A percentile compares a stretch with the other conserved stretches of the same genome.
Evolutionary conservation across 2,113 vertebrate species (phyloP).

Genomic region (Hirundichthys speculiger): DNA sequence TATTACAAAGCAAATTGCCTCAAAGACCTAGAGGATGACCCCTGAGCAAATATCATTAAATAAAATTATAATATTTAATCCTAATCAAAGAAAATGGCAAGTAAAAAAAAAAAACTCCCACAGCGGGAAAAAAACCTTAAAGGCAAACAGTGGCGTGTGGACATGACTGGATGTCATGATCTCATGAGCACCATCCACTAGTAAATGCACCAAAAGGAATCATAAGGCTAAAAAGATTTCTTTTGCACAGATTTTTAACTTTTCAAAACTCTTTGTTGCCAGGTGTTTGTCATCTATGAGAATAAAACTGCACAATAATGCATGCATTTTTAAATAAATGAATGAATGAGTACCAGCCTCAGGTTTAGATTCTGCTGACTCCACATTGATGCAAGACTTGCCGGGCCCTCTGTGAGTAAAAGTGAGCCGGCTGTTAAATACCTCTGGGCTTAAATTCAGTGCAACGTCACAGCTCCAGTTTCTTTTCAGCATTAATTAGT

Average conservation of each 20-base stretch:
- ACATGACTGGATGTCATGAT: too few species aligned
- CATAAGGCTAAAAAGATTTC: constrained; percentile 15
- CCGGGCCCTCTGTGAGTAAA: constrained; percentile 12
- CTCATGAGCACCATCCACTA: background rate
- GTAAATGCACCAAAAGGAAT: background rate
- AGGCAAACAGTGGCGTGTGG: too few species aligned
- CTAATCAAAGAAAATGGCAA: too few species aligned
- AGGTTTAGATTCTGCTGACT: constrained; percentile 42
- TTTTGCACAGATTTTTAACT: constrained; percentile 1
- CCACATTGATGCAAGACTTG: constrained; percentile 13
- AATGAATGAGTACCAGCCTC: constrained; percentile 14
- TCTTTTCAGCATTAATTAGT: constrained; percentile 21
- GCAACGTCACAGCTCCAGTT: constrained; percentile 6
- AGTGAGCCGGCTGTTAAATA: constrained; percentile 25
- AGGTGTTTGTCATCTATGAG: background rate
- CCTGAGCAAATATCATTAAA: too few species aligned
- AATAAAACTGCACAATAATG: constrained; percentile 16
- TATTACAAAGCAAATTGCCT: too few species aligned
- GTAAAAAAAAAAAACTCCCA: too few species aligned
- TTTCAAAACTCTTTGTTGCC: background rate
- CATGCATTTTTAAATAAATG: too few species aligned
- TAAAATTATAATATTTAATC: too few species aligned
- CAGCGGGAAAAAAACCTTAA: too few species aligned
- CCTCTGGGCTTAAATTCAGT: constrained; percentile 4
- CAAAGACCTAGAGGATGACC: too few species aligned